These are phyloP conservation scores for Syngnathoides biaculeatus DNA, from an alignment of 2,113 vertebrate genomes.

Conservation along the genomic window DNA sequence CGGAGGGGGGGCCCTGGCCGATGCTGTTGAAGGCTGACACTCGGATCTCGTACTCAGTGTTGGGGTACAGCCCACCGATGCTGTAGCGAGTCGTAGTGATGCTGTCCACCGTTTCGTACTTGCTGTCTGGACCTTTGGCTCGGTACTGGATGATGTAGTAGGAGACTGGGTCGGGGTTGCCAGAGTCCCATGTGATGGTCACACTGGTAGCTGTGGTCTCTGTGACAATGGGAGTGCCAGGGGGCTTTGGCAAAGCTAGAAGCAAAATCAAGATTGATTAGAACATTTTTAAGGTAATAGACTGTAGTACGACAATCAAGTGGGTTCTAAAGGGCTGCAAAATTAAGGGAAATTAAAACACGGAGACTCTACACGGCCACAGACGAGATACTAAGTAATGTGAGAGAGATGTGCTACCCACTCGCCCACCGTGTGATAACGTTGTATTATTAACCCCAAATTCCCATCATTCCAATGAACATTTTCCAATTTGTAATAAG, in stretches of 20 bases:
- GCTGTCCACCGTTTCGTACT: constrained; percentile 92
- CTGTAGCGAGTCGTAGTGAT: constrained; percentile 98
- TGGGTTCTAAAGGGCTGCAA: not conserved
- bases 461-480: not conserved
- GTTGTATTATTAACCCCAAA: no score
- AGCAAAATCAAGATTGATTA: not conserved
- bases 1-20: constrained; percentile 89
- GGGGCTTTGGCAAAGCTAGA: constrained; percentile 90
- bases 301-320: not conserved
- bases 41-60: constrained; percentile 95
- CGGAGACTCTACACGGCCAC: not conserved
- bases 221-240: constrained; percentile 89
- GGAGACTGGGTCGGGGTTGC: constrained; percentile 92
- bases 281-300: no score
- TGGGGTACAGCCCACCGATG: constrained; percentile 95
- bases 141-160: constrained; percentile 97
- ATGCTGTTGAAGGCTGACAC: constrained; percentile 96
- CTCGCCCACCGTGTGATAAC: no score
- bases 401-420: no score
- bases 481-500: not conserved
- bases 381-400: no score
- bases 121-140: constrained; percentile 91
- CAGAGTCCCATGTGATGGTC: constrained; percentile 98
- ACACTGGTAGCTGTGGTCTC: constrained; percentile 97
- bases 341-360: not conserved